Percentiles rank a stretch among this genome's conserved stretches.
These are phyloP conservation scores for Spodoptera litura DNA, from an alignment of 1,140 invertebrate genomes.

Conservation along the genomic window DNA sequence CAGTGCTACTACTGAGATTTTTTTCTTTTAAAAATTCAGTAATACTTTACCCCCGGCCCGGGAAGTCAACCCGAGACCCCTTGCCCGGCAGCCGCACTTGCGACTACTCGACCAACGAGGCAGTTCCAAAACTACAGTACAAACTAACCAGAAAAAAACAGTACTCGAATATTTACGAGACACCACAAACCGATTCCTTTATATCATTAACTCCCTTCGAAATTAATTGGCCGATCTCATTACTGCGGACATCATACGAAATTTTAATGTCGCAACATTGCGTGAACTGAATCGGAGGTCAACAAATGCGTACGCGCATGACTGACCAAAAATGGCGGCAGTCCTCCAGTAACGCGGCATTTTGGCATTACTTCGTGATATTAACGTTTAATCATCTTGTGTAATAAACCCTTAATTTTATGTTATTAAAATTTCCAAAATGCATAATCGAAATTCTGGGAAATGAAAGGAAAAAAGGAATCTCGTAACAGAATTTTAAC, in stretches of 20 bases:
- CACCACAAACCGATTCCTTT: too few relatives aligned
- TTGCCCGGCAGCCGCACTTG: too few relatives aligned
- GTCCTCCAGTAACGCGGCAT: not conserved
- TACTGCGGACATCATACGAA: not conserved
- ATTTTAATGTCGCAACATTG: conserved; percentile 26
- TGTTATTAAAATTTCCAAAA: conserved; percentile 20
- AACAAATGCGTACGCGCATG: conserved; percentile 13
- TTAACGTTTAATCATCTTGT: conserved; percentile 40
- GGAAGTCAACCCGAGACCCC: too few relatives aligned
- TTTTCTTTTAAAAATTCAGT: too few relatives aligned
- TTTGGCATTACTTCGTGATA: conserved; percentile 41
- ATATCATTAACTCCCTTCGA: too few relatives aligned
- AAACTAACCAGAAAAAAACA: too few relatives aligned
- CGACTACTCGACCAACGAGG: too few relatives aligned
- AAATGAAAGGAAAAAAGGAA: not conserved
- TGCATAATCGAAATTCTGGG: not conserved
- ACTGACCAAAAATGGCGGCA: conserved; percentile 25
- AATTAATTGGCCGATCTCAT: too few relatives aligned
- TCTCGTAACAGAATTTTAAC: not conserved
- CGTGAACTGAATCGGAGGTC: conserved; percentile 27
- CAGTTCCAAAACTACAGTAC: too few relatives aligned
- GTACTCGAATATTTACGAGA: too few relatives aligned
- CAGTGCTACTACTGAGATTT: too few relatives aligned
- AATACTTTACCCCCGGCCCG: too few relatives aligned
- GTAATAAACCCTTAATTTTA: conserved; percentile 28